Evolutionary conservation across 2,797 vertebrate genomes (phyloP), one percentile per base, ranked within the genome.

Genomic region (Sternarchorhynchus goeldii): DNA sequence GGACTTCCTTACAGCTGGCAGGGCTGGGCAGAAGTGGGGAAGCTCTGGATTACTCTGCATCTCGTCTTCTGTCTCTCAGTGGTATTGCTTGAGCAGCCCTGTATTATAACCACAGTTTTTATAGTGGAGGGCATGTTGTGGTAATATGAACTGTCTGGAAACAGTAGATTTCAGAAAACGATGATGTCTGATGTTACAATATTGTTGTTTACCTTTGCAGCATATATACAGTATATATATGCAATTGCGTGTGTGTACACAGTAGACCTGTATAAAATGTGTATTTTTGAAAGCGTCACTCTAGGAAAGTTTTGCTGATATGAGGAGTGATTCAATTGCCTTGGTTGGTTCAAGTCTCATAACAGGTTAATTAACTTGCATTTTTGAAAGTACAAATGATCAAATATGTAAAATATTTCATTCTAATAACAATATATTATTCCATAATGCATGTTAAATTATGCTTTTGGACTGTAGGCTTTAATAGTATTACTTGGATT

Each of bases 81-180:
- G 81, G 81, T 76, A 62, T 59, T 25, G 4, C 16, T 83, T 69
- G 81, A 75, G 73, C 36, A 84, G 77, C 73, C 74, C 0, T 4
- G 0, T 70, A 70, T 72, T 79, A 62, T 10, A 63, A 78, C 83
- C 82, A 50, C 39, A 85, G 68, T 82, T 82, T 55, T 77, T 82
- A 83, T 78, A 86, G 86, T 83, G 59, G 76, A 80, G 81, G 77
- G 80, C 81, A 81, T 34, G 39, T 7, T 72, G 78, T 83, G 69
- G 77, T 84, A 71, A 88, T 88, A 81, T 66, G 82, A 75, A 80
- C 73, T 79, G 77, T 88, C 81, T 82, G 68, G n/a, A 84, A 77
- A 63, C 84, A 50, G 69, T 89, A 70, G 87, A 84, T 87, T 63
- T 59, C 68, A 66, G 59, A 58, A 56, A 6, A 8, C 41, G 77